Conservation (phyloP, 2,797 vertebrate genomes). For the Phrynocephalus vlangalii region DNA sequence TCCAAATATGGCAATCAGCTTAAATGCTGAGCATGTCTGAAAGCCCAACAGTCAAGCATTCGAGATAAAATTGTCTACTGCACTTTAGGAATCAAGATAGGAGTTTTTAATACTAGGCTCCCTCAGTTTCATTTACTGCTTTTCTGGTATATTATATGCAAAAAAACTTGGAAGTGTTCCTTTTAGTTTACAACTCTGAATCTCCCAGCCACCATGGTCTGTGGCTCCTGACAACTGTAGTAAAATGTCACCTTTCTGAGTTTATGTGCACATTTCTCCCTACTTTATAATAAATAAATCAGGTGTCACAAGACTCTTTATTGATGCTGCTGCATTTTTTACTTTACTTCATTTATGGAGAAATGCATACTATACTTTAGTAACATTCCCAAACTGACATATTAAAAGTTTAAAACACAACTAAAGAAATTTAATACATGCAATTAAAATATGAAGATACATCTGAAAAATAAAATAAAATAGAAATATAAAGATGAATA, state of each 20-base stretch:
- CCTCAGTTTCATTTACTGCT: background rate
- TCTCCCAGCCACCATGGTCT: no score
- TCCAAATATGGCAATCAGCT: constrained; percentile 32
- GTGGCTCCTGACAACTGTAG: no score
- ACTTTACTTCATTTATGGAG: background rate
- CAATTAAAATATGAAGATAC: background rate
- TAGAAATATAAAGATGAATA: no score
- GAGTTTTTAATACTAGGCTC: background rate
- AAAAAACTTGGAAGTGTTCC: no score
- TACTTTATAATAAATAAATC: background rate
- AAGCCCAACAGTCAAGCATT: background rate
- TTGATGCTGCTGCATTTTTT: no score
- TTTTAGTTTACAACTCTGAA: no score
- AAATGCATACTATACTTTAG: background rate
- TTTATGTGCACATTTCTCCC: no score
- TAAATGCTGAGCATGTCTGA: constrained; percentile 12
- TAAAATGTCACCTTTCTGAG: no score
- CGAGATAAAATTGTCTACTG: constrained; percentile 20
- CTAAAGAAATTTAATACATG: background rate
- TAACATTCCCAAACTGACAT: background rate
- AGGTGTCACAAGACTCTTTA: no score
- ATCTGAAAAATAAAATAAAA: no score
- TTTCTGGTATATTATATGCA: constrained; percentile 3
- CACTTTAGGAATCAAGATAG: constrained; percentile 17
- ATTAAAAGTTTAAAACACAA: background rate